Evolutionary conservation across 2,888 invertebrate species (phyloP).

Genomic region (Dolichopus griseipennis): DNA sequence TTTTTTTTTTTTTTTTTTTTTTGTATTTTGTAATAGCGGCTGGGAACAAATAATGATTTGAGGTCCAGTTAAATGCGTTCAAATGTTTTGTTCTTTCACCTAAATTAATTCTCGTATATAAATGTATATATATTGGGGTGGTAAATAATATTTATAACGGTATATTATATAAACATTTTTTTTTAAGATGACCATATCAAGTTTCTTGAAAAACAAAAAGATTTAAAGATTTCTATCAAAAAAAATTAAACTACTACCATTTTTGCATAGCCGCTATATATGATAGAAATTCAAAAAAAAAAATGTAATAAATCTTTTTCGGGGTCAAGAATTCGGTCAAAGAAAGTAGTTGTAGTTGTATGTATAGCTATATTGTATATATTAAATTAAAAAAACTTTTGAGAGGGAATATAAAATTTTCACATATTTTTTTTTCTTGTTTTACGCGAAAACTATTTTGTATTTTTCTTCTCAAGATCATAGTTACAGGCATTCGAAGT

Average conservation of each 20-base stretch:
- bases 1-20: too few relatives aligned
- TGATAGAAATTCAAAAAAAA: background rate
- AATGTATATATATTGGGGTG: background rate
- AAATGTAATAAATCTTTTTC: background rate
- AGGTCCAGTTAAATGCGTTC: background rate
- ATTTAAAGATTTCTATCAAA: background rate
- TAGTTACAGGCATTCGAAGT: too few relatives aligned
- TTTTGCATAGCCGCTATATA: background rate
- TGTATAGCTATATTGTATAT: too few relatives aligned
- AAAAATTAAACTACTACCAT: background rate
- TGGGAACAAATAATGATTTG: background rate
- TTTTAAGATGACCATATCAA: background rate
- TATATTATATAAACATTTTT: background rate
- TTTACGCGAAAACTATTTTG: background rate
- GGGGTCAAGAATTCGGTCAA: constrained; percentile 6
- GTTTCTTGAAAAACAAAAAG: background rate
- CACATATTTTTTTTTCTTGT: background rate
- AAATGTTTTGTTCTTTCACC: background rate
- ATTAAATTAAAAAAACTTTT: too few relatives aligned
- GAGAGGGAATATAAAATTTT: background rate
- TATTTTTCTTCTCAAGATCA: too few relatives aligned
- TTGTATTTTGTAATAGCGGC: too few relatives aligned
- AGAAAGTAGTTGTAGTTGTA: background rate
- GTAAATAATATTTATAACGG: background rate
- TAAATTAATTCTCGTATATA: background rate